Conservation (phyloP, 2,797 vertebrate species). For the Trachurus trachurus region DNA sequence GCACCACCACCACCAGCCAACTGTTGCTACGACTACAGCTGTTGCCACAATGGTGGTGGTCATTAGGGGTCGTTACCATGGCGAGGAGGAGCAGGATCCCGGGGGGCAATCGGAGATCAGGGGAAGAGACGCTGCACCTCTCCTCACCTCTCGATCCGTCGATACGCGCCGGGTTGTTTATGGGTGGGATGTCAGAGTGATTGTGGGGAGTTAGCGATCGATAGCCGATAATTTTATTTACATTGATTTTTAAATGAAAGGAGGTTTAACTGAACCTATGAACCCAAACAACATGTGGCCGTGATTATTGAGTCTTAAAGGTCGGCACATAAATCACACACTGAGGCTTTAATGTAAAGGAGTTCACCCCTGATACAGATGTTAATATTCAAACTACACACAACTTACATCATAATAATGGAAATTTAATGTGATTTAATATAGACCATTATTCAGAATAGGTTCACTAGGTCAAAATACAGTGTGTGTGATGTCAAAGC, state of each 20-base stretch:
- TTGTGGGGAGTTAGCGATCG: constrained; percentile 1
- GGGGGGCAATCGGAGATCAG: constrained; percentile 58
- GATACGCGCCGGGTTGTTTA: constrained; percentile 34
- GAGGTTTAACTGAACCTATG: constrained; percentile 15
- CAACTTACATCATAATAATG: neutral
- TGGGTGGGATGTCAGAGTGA: constrained; percentile 21
- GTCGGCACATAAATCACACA: neutral
- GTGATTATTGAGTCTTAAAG: neutral
- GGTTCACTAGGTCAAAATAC: neutral
- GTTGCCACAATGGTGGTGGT: constrained; percentile 67
- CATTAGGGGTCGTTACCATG: constrained; percentile 71
- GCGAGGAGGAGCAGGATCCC: constrained; percentile 40
- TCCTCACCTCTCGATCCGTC: neutral
- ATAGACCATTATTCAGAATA: neutral
- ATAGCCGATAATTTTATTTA: constrained; percentile 20
- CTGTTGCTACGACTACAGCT: constrained; percentile 76
- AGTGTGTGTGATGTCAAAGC: neutral
- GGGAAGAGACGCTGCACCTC: constrained; percentile 31
- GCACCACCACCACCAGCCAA: constrained; percentile 43
- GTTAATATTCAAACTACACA: no score
- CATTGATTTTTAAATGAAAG: constrained; percentile 29
- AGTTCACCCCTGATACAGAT: neutral
- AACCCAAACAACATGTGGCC: constrained; percentile 1
- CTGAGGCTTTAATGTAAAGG: neutral
- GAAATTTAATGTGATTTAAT: neutral